phyloP scores from a whole-genome alignment of 1,140 invertebrate genomes.

The Macrobrachium rosenbergii region DNA sequence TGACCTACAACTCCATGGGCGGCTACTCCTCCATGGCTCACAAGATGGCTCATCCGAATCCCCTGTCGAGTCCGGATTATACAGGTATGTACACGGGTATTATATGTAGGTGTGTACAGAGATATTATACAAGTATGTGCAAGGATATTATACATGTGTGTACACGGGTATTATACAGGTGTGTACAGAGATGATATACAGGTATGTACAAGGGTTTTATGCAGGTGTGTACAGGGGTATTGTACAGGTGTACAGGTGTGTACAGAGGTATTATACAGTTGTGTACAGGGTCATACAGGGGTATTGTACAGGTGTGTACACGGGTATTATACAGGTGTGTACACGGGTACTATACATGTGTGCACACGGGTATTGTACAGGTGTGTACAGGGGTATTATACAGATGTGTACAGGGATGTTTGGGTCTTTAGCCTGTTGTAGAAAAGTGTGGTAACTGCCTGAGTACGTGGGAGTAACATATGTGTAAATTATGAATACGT shows the following conservation, averaged over 20 bases:
- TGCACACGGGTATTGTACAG: background rate
- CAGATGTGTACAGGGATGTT: constrained; percentile 55
- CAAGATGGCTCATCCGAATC: constrained; percentile 56
- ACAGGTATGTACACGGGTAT: constrained; percentile 62
- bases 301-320: constrained; percentile 67
- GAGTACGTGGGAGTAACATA: no score
- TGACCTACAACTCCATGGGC: constrained; percentile 62
- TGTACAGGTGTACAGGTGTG: background rate
- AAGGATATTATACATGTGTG: constrained; percentile 67
- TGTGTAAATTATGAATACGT: no score
- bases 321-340: background rate
- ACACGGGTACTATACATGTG: constrained; percentile 67
- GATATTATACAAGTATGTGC: no score
- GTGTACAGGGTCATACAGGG: background rate
- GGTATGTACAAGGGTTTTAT: constrained; percentile 56
- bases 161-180: background rate
- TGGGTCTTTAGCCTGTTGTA: no score
- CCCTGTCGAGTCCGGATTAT: constrained; percentile 67
- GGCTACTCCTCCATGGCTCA: constrained; percentile 46
- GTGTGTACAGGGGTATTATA: constrained; percentile 61
- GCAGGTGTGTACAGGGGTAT: constrained; percentile 61
- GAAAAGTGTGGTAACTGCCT: no score
- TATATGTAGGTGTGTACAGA: background rate
- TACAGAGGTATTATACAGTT: constrained; percentile 67
- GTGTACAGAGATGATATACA: background rate